phyloP scores from a whole-genome alignment of 2,797 vertebrate genomes.

The Pipistrellus nathusii region DNA sequence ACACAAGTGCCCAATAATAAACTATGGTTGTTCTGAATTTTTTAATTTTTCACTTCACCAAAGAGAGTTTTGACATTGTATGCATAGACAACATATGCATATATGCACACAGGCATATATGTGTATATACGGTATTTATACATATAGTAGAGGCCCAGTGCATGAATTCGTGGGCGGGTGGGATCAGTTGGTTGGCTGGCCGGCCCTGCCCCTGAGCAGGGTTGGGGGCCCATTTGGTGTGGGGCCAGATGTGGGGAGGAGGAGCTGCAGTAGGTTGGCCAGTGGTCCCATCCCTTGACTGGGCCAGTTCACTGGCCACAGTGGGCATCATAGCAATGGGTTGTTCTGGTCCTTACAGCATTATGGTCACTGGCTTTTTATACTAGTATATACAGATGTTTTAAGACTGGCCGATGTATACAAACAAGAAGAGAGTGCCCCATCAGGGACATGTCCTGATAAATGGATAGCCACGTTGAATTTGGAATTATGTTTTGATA shows the following conservation, averaged over 20 bases:
- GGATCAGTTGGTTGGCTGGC: no score
- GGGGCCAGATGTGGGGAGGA: no score
- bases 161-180: rapidly evolving
- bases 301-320: no score
- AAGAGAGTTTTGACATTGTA: neutral
- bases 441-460: neutral
- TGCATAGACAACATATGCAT: rapidly evolving
- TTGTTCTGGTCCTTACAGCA: no score
- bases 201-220: no score
- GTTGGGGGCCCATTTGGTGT: no score
- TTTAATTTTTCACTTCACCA: slow-evolving; percentile 38
- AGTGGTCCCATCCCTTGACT: no score
- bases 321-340: no score
- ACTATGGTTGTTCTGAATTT: neutral
- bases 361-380: no score
- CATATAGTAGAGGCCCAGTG: neutral
- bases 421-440: neutral
- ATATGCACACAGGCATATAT: neutral
- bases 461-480: neutral
- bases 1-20: neutral
- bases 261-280: no score
- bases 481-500: slow-evolving; percentile 12
- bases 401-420: neutral
- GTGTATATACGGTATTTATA: neutral
- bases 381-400: neutral